These are phyloP conservation scores for Cathartes aura DNA, from an alignment of 2,113 vertebrate species.

Conservation along the genomic window DNA sequence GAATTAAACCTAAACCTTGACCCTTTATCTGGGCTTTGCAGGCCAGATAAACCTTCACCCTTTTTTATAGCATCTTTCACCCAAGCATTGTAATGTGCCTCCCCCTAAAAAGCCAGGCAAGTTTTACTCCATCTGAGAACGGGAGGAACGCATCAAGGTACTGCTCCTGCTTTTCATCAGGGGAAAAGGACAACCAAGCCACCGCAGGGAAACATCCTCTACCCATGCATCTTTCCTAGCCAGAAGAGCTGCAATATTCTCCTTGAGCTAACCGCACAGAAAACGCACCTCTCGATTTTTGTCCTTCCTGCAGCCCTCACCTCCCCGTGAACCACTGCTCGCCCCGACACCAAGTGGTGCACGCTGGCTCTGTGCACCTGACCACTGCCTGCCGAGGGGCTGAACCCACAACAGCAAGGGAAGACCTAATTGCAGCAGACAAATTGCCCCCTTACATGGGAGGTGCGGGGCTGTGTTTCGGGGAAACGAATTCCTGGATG, in stretches of 20 bases:
- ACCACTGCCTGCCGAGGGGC: not conserved
- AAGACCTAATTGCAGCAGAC: not conserved
- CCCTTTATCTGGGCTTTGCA: not conserved
- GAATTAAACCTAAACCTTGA: not conserved
- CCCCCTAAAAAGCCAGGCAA: not conserved
- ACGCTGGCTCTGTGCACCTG: rapidly evolving
- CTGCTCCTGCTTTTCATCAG: not conserved
- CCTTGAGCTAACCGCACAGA: not conserved
- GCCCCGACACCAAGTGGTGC: rapidly evolving
- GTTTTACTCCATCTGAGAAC: not conserved
- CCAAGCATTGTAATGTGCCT: not conserved
- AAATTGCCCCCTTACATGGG: not conserved
- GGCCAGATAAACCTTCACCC: not conserved
- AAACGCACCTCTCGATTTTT: rapidly evolving
- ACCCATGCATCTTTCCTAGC: not conserved
- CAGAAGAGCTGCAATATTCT: not conserved
- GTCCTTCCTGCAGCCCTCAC: not conserved
- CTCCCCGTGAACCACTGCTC: not conserved
- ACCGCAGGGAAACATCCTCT: not conserved
- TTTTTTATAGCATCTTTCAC: not conserved
- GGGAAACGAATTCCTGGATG: not conserved
- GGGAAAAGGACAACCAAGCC: not conserved
- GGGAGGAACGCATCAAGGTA: not conserved
- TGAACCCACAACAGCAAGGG: not conserved
- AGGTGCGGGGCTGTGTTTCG: rapidly evolving